Percentiles rank a stretch among this genome's conserved stretches.
Conservation (phyloP, 2,888 invertebrate species). For the Synanthedon formicaeformis region DNA sequence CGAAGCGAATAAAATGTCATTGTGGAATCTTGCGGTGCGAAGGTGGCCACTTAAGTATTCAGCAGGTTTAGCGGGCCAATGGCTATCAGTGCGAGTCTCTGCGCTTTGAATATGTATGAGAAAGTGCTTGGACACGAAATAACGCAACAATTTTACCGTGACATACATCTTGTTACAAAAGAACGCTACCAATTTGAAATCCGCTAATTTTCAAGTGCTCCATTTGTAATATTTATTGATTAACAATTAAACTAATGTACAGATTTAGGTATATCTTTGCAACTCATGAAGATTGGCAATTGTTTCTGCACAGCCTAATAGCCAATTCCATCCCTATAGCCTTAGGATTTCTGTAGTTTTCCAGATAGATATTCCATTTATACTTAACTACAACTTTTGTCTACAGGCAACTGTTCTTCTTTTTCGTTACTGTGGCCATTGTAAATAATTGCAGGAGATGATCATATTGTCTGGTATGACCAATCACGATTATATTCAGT, state of each 20-base stretch:
- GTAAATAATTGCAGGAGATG: too few relatives aligned
- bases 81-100: conserved; percentile 38
- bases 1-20: conserved; percentile 44
- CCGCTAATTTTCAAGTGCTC: neutral
- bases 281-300: too few relatives aligned
- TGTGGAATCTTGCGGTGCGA: conserved; percentile 49
- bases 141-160: conserved; percentile 48
- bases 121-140: conserved; percentile 33
- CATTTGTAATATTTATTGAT: neutral
- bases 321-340: too few relatives aligned
- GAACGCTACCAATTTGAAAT: neutral
- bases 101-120: conserved; percentile 60
- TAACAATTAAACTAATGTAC: neutral
- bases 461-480: too few relatives aligned
- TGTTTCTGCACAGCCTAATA: too few relatives aligned
- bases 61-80: conserved; percentile 49
- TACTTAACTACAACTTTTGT: too few relatives aligned
- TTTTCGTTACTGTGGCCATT: too few relatives aligned
- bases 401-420: too few relatives aligned
- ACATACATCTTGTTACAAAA: conserved; percentile 40
- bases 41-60: conserved; percentile 50
- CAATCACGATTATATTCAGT: neutral
- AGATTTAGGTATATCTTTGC: too few relatives aligned
- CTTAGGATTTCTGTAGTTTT: too few relatives aligned
- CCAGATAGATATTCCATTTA: too few relatives aligned